Conservation (phyloP, 2,888 invertebrate species). For the Lissonota sp. region DNA sequence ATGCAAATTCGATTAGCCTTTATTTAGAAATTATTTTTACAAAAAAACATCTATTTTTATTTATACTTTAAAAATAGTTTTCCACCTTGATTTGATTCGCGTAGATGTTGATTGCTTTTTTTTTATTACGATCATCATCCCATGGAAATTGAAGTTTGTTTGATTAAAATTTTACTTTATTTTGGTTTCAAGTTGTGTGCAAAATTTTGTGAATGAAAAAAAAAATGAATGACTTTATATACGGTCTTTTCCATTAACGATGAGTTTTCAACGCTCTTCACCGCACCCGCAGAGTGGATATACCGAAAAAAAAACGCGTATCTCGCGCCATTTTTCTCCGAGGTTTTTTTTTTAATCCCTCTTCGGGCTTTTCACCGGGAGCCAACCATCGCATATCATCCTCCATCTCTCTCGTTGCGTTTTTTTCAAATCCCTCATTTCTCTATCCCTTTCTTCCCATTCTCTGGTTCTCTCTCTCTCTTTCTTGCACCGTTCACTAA, state of each 20-base stretch:
- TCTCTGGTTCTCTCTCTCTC: slow-evolving; percentile 32
- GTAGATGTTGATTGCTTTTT: no score
- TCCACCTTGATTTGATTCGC: no score
- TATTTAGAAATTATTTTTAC: no score
- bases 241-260: slow-evolving; percentile 45
- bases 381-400: slow-evolving; percentile 31
- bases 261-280: slow-evolving; percentile 42
- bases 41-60: no score
- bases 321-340: slow-evolving; percentile 16
- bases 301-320: not conserved
- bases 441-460: slow-evolving; percentile 15
- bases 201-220: no score
- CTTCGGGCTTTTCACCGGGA: slow-evolving; percentile 18
- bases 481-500: not conserved
- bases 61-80: no score
- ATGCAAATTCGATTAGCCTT: no score
- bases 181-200: no score
- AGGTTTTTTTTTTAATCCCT: slow-evolving; percentile 11
- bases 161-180: no score
- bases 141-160: no score
- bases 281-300: slow-evolving; percentile 1
- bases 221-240: not conserved
- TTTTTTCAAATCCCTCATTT: slow-evolving; percentile 39
- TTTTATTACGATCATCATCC: no score
- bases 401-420: slow-evolving; percentile 29